A percentile compares a stretch with the other conserved stretches of the same genome.
phyloP scores from a whole-genome alignment of 1,140 invertebrate genomes.

The Philotrypesis tridentata region DNA sequence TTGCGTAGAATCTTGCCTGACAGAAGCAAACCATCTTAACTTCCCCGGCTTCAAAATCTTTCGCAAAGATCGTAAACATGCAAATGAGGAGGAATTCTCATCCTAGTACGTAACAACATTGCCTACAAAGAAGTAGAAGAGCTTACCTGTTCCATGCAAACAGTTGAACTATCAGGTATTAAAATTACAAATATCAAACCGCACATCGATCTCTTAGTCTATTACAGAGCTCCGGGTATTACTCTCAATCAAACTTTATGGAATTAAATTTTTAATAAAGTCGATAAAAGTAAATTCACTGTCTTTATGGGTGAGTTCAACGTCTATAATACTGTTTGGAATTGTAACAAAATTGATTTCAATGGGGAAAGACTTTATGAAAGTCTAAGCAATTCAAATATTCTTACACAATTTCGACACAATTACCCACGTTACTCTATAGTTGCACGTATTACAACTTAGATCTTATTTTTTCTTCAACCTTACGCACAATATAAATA shows the following conservation, averaged over 20 bases:
- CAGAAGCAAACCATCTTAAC: not conserved
- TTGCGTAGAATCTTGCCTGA: conserved; percentile 8
- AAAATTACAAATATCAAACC: not conserved
- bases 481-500: not conserved
- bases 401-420: conserved; percentile 3
- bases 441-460: not conserved
- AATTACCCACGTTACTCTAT: not conserved
- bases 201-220: not conserved
- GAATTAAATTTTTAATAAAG: conserved; percentile 25
- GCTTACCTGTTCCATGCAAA: not conserved
- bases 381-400: too few species aligned
- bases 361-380: conserved; percentile 21
- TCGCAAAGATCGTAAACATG: not conserved
- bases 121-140: conserved; percentile 17
- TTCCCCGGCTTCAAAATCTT: conserved; percentile 22
- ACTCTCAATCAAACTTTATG: not conserved
- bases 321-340: conserved; percentile 18
- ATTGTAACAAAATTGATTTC: conserved; percentile 15
- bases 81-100: conserved; percentile 5
- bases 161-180: not conserved
- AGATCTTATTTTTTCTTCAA: conserved; percentile 16
- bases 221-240: conserved; percentile 9
- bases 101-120: conserved; percentile 13
- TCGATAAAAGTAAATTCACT: too few species aligned
- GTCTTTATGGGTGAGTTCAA: conserved; percentile 27